Base-by-base conservation (phyloP, 2,888 invertebrate genomes). In the Euphydryas editha region DNA sequence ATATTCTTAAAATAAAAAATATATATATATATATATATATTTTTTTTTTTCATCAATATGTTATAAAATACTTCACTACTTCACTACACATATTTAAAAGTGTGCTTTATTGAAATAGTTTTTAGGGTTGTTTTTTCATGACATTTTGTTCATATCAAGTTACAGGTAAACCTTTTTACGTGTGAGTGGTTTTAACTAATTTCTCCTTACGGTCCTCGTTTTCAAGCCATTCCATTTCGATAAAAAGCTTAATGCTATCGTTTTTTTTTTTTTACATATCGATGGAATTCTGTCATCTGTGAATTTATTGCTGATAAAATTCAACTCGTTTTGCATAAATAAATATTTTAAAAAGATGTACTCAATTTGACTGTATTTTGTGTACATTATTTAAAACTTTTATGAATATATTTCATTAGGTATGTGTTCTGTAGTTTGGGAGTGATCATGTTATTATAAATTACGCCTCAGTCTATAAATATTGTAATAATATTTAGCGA, bases 151-250 rank as follows among this genome's bases (percentile, higher is more conserved):
- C 42, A 58, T 59, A n/a, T 47, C 47, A 57, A 59, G 30, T 55
- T 47, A 58, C 30, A 42, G 39, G 42, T 59, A 65, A 70, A 69
- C 71, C 69, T 72, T 73, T 74, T 72, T 65, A 70, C 71, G 67
- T 68, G 55, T 57, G 70, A 70, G 44, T 72, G 72, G 49, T 44
- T 70, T 47, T 57, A 70, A 67, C 65, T 69, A 68, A 70, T 68
- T 62, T 56, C 47, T 44, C 61, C 60, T 47, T 59, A 60, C 55
- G 69, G 56, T 59, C 58, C 61, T 64, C 54, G 68, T 71, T 69
- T 69, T 68, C 66, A 51, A 64, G 59, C 64, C 51, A 46, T 68
- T 62, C 57, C 37, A 36, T 18, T 68, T 46, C 58, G 65, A 69
- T 68, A 68, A 69, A 67, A 47, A 49, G 62, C 36, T 58, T 69